Conservation (phyloP, 23 tunicate genomes). For the Ascidia mentula region DNA sequence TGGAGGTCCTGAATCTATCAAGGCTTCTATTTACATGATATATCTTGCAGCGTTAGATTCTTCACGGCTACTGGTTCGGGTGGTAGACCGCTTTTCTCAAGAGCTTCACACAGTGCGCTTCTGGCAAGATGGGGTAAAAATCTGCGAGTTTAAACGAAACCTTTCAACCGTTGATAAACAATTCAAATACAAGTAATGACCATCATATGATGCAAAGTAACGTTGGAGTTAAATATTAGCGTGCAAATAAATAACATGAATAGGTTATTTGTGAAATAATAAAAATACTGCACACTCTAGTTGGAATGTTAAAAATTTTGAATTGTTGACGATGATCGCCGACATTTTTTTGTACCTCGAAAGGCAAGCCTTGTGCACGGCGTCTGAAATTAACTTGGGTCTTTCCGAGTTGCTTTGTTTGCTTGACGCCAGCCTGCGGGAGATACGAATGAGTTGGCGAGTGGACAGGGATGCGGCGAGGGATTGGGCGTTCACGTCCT, state of each 20-base stretch:
- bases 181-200: too few relatives aligned
- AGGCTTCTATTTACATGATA: slow-evolving; percentile 62
- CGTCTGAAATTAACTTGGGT: slow-evolving; percentile 55
- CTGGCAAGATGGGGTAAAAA: slow-evolving; percentile 86
- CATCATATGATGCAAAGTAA: too few relatives aligned
- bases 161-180: too few relatives aligned
- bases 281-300: too few relatives aligned
- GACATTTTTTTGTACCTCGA: slow-evolving; percentile 89
- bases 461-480: slow-evolving; percentile 85
- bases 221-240: too few relatives aligned
- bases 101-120: slow-evolving; percentile 56
- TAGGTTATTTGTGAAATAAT: too few relatives aligned
- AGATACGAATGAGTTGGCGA: slow-evolving; percentile 74
- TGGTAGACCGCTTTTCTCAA: slow-evolving; percentile 73
- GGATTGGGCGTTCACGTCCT: slow-evolving; percentile 68
- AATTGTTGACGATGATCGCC: too few relatives aligned
- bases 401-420: not conserved
- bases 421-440: slow-evolving; percentile 51
- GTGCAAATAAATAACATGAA: too few relatives aligned
- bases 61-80: slow-evolving; percentile 57
- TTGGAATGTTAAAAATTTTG: too few relatives aligned
- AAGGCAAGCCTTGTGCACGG: slow-evolving; percentile 93
- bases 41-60: slow-evolving; percentile 60
- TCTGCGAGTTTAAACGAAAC: slow-evolving; percentile 40
- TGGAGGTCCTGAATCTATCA: too few relatives aligned